phyloP scores from a whole-genome alignment of 2,888 invertebrate species.

The Andrena flavipes region DNA sequence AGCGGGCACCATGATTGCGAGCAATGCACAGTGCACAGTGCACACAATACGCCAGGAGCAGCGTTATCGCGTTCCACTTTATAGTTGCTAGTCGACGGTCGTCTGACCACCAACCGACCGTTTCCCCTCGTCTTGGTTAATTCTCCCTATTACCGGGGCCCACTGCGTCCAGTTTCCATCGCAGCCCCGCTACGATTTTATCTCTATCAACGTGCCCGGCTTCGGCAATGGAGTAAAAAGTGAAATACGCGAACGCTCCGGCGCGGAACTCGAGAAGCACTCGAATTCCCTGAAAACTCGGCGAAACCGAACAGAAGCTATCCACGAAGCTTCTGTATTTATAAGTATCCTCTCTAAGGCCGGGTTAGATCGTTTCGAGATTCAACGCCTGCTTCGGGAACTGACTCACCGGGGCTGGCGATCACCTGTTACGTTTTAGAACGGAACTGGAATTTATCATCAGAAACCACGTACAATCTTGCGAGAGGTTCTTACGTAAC shows the following conservation, averaged over 20 bases:
- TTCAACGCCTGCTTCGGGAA: too few species aligned
- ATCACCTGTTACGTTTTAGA: too few species aligned
- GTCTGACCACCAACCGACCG: constrained; percentile 34
- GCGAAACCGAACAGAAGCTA: too few species aligned
- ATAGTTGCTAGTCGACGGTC: constrained; percentile 18
- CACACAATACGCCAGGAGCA: constrained; percentile 42
- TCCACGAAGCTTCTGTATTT: too few species aligned
- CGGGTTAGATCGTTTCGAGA: too few species aligned
- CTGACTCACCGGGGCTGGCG: too few species aligned
- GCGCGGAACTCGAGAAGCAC: too few species aligned
- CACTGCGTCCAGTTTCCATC: neutral
- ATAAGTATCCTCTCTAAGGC: too few species aligned
- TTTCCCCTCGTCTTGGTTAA: constrained; percentile 28
- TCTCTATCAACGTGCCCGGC: constrained; percentile 7
- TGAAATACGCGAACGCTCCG: neutral
- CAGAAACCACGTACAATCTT: too few species aligned
- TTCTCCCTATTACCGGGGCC: constrained; percentile 17
- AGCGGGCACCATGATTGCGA: constrained; percentile 27
- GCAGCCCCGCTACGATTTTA: neutral
- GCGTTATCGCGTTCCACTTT: constrained; percentile 48
- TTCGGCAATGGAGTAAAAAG: neutral
- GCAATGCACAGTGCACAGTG: constrained; percentile 13
- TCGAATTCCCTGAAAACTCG: too few species aligned
- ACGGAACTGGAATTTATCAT: too few species aligned
- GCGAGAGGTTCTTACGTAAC: too few species aligned